Evolutionary conservation across 53 echinoderm and acorn worm genomes (phyloP).

Genomic region (Zoroaster sp.): DNA sequence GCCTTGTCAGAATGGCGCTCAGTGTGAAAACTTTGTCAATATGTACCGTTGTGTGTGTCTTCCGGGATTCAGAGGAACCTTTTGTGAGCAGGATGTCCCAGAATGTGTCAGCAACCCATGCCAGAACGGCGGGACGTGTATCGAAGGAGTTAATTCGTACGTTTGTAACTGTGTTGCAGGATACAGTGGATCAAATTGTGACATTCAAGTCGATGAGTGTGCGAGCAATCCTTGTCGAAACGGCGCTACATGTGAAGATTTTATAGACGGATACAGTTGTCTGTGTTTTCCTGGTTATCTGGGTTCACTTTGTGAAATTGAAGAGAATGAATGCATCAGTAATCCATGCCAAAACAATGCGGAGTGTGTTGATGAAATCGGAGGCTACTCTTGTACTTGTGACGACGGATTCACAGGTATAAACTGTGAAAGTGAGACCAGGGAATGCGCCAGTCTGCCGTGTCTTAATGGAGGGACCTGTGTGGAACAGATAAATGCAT

Average conservation of each 20-base stretch:
- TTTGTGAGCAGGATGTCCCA: conserved; percentile 47
- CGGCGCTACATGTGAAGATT: conserved; percentile 43
- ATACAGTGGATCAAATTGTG: conserved; percentile 36
- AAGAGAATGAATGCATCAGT: conserved; percentile 52
- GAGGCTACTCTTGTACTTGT: conserved; percentile 41
- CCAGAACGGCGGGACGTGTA: conserved; percentile 43
- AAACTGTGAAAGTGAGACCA: conserved; percentile 49
- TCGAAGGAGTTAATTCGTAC: conserved; percentile 33
- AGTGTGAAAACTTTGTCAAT: conserved; percentile 37
- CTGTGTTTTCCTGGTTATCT: conserved; percentile 34
- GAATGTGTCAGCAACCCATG: conserved; percentile 57
- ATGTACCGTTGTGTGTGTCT: conserved; percentile 38
- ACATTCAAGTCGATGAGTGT: conserved; percentile 57
- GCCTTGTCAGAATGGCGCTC: conserved; percentile 59
- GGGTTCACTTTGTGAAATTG: conserved; percentile 36
- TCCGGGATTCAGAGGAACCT: conserved; percentile 37
- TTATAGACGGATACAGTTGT: conserved; percentile 36
- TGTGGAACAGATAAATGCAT: conserved; percentile 31
- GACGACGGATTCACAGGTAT: conserved; percentile 32
- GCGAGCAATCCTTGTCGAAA: conserved; percentile 50
- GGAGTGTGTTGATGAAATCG: conserved; percentile 25
- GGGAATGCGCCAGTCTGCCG: conserved; percentile 47
- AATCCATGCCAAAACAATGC: conserved; percentile 52
- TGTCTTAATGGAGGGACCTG: conserved; percentile 55
- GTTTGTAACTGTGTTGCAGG: conserved; percentile 39